Percentiles rank a stretch among this genome's conserved stretches.
These are phyloP conservation scores for Theodoxus fluviatilis DNA, from an alignment of 2,888 invertebrate genomes.

Conservation along the genomic window DNA sequence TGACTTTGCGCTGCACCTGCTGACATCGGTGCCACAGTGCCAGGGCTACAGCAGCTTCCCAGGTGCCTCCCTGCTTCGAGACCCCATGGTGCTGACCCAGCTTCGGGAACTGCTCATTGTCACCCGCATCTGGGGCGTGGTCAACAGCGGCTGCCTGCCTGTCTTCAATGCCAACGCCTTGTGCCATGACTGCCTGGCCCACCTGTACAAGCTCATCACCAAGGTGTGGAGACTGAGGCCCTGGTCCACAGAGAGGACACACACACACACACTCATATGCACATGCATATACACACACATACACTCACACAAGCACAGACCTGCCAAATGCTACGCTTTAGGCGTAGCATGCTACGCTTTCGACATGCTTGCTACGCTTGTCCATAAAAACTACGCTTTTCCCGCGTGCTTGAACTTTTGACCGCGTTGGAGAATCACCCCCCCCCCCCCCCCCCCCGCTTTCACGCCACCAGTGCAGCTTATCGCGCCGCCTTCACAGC, in stretches of 20 bases:
- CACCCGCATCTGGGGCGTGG: conserved; percentile 82
- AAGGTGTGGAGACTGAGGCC: conserved; percentile 71
- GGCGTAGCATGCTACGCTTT: no score
- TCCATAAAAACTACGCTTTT: no score
- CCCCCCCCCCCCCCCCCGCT: no score
- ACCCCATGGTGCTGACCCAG: conserved; percentile 76
- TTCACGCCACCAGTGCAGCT: no score
- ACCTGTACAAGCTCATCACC: conserved; percentile 82
- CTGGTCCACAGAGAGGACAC: not conserved
- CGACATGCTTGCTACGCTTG: no score
- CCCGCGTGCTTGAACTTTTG: no score
- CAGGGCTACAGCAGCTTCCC: conserved; percentile 63
- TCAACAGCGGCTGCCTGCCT: conserved; percentile 79
- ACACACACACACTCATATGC: not conserved
- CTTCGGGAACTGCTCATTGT: conserved; percentile 83
- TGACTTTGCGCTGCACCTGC: conserved; percentile 83
- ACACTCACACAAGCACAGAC: not conserved
- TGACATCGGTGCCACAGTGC: conserved; percentile 79
- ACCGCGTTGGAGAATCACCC: no score
- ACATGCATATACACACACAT: not conserved
- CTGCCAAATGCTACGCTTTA: no score
- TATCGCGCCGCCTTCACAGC: no score
- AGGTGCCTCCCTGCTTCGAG: conserved; percentile 73
- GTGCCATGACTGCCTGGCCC: conserved; percentile 79
- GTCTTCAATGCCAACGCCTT: conserved; percentile 76